Base-by-base conservation (phyloP, 2,888 invertebrate species). In the Rhorus exstirpatorius region DNA sequence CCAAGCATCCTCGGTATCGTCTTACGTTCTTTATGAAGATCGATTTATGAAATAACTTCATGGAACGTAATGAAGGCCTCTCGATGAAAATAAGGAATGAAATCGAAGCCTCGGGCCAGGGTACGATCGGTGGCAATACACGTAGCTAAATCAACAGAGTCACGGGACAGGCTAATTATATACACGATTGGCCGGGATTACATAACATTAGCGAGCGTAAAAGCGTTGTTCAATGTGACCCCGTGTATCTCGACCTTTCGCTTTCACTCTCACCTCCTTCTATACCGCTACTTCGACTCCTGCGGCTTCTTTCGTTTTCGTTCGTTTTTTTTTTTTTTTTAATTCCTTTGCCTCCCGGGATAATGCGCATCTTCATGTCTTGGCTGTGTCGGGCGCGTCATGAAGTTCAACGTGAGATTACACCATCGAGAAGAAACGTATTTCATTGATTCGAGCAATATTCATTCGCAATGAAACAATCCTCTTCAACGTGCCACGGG, bases 231-330 rank as follows among this genome's bases (percentile, higher is more conserved):
- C 85, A 86, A 86, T 86, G 84, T 88, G 91, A 91, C 90, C 91
- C 90, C 87, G 83, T 74, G 85, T 87, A 86, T 89, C 88, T 87
- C 91, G 92, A 93, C 93, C 92, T 92, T 92, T 92, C 89, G 91
- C 92, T 92, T 92, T 92, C 92, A 92, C 92, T 92, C 91, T 87
- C 84, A 82, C 83, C 71, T 83, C 70, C 74, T 77, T 87, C 78
- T 26, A 51, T 19, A 17, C 21, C 44, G 35, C 80, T 31, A 21
- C 75, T 72, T 46, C 21, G 53, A 38, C 53, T 55, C 63, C 10
- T 63, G 55, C 46, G 8, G 31, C 49, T 60, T 60, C 46, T 60
- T 68, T 53, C 63, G 17, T 70, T 65, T 82, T 70, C 55, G 17
- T 55, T 55, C 21, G 41, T 55, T 44, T 55, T 53, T 44, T 1